Evolutionary conservation across 2,797 vertebrate species (phyloP).

Genomic region (Intellagama lesueurii): DNA sequence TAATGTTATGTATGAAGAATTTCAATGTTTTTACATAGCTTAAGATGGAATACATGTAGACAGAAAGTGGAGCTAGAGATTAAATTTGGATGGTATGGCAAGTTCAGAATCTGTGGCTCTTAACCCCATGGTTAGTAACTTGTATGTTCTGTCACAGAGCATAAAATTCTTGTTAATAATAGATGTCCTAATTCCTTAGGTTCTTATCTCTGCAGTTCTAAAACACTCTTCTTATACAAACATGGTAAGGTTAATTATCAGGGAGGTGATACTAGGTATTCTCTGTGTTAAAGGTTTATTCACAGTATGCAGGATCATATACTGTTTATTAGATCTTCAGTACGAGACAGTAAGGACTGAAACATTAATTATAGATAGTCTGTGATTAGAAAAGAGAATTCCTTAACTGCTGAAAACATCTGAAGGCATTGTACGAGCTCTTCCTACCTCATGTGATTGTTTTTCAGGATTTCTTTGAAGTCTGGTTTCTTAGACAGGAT

Average conservation of each 20-base stretch:
- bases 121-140: background rate
- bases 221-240: background rate
- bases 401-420: background rate
- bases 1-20: too few species aligned
- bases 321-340: background rate
- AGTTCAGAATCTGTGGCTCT: background rate
- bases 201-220: background rate
- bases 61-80: background rate
- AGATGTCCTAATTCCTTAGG: background rate
- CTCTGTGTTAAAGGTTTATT: background rate
- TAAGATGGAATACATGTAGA: too few species aligned
- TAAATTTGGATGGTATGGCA: background rate
- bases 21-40: too few species aligned
- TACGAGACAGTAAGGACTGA: background rate
- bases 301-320: background rate
- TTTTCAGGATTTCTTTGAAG: too few species aligned
- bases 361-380: too few species aligned
- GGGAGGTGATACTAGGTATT: background rate
- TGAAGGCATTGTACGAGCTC: background rate
- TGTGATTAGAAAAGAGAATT: background rate
- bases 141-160: background rate
- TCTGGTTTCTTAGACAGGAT: too few species aligned
- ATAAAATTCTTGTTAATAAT: background rate
- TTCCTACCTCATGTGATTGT: background rate
- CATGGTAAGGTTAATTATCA: too few species aligned